Base-by-base conservation (phyloP, 2,797 vertebrate species). In the Sebastiscus albofasciatus region DNA sequence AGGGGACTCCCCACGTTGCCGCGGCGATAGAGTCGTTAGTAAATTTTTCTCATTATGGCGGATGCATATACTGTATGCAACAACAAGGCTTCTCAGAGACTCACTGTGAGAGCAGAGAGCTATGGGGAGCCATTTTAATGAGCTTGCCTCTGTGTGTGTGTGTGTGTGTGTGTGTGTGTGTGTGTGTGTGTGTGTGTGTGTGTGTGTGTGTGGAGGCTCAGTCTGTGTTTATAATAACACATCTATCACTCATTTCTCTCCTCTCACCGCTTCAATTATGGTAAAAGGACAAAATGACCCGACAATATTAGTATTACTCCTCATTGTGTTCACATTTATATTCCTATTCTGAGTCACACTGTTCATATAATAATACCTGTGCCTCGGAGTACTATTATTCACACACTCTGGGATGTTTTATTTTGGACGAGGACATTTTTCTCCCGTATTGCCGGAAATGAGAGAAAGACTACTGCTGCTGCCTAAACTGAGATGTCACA, bases 121-220 rank as follows among this genome's bases (percentile, higher is more conserved):
- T 70, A 85, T 83, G 76, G 84, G 87, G 76, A 89, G 64, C 67
- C 89, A 75, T 88, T 91, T 91, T 90, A 90, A 89, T 88, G 90
- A 92, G 82, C 71, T 75, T 58, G 20, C 13, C n/a, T 74, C 5
- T 36, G 0, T 67, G 33, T 71, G 31, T 29, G 66, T 64, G 54
- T 39, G 80, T 64, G 34, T 72, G 64, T 61, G 33, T 52, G 49
- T 60, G 42, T 66, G 58, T 36, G 79, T 62, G 33, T 60, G 33
- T 52, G 49, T 59, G 42, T 7, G 26, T 26, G 26, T 26, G 26
- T 26, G 29, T 52, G 49, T 59, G 42, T 7, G 26, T 26, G 26
- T 26, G 26, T 26, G 29, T 29, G 66, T 67, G 59, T 42, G 80
- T 64, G 34, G 18, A 70, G 67, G 39, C 62, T 76, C 27, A 54